Evolutionary conservation across 1,140 invertebrate species (phyloP).

Genomic region (Micrasema minimum): DNA sequence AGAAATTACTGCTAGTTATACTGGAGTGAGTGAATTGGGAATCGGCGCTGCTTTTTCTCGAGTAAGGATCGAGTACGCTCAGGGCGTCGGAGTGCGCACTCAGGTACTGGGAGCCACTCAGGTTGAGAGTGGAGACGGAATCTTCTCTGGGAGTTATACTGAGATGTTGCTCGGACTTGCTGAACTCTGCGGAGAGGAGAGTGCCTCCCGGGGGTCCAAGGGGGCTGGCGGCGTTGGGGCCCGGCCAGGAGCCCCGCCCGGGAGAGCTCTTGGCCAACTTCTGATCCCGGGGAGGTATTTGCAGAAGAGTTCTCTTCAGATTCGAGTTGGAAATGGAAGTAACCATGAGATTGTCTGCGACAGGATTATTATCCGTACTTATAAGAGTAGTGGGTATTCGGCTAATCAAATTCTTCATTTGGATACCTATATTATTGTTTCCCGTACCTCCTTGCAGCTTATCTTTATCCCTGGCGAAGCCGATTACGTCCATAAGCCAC

Average conservation of each 20-base stretch:
- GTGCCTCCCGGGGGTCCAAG: slow-evolving; percentile 63
- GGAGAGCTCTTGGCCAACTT: slow-evolving; percentile 81
- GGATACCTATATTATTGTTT: slow-evolving; percentile 58
- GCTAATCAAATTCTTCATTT: slow-evolving; percentile 54
- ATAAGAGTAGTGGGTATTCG: slow-evolving; percentile 48
- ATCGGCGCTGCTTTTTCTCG: slow-evolving; percentile 73
- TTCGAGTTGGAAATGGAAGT: slow-evolving; percentile 46
- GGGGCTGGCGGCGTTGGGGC: slow-evolving; percentile 70
- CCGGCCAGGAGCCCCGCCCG: slow-evolving; percentile 84
- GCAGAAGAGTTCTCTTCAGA: slow-evolving; percentile 65
- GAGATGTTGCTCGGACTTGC: slow-evolving; percentile 85
- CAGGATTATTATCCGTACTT: slow-evolving; percentile 45
- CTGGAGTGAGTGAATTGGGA: slow-evolving; percentile 66
- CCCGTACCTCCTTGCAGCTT: slow-evolving; percentile 62
- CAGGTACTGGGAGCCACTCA: slow-evolving; percentile 66
- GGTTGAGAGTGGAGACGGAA: slow-evolving; percentile 63
- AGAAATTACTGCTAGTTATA: slow-evolving; percentile 64
- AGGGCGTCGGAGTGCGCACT: slow-evolving; percentile 59
- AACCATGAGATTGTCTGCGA: slow-evolving; percentile 47
- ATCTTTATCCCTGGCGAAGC: slow-evolving; percentile 87
- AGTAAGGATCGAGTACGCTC: slow-evolving; percentile 62
- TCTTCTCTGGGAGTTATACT: slow-evolving; percentile 66
- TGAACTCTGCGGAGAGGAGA: slow-evolving; percentile 77
- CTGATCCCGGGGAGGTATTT: slow-evolving; percentile 76
- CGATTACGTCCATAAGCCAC: slow-evolving; percentile 95